A percentile compares a stretch with the other conserved stretches of the same genome.
These are phyloP conservation scores for Masnerella sp. DNA, from an alignment of 2,888 invertebrate species.

Conservation along the genomic window DNA sequence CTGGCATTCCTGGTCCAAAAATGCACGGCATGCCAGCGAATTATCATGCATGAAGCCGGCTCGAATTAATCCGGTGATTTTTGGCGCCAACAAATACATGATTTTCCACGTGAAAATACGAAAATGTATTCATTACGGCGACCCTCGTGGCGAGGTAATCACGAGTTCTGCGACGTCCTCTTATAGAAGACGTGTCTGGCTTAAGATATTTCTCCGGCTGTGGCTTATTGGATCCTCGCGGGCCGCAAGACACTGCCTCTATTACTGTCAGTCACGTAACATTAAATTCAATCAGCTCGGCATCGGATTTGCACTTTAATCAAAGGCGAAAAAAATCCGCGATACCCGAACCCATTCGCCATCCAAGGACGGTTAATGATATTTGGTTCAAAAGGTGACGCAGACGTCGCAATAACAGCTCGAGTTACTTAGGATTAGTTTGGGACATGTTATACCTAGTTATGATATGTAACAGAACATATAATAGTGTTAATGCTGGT, in stretches of 20 bases:
- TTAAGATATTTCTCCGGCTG: slow-evolving; percentile 64
- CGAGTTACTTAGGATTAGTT: too few relatives aligned
- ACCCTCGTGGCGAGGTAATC: slow-evolving; percentile 48
- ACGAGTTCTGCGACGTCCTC: slow-evolving; percentile 58
- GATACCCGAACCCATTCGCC: too few relatives aligned
- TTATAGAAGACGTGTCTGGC: slow-evolving; percentile 67
- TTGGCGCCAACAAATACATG: slow-evolving; percentile 41
- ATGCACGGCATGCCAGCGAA: slow-evolving; percentile 14
- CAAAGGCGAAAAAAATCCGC: slow-evolving; percentile 33
- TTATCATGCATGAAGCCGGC: slow-evolving; percentile 37
- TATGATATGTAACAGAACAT: too few relatives aligned
- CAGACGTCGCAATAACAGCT: too few relatives aligned
- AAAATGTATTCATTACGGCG: slow-evolving; percentile 57
- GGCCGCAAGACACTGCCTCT: slow-evolving; percentile 56
- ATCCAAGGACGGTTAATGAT: too few relatives aligned
- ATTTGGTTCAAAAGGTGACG: too few relatives aligned
- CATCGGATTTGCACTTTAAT: slow-evolving; percentile 56
- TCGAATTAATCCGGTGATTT: slow-evolving; percentile 48
- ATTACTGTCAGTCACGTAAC: slow-evolving; percentile 61
- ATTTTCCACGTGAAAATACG: slow-evolving; percentile 56
- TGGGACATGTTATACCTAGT: too few relatives aligned
- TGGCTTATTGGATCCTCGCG: slow-evolving; percentile 60
- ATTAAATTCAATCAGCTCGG: slow-evolving; percentile 56
- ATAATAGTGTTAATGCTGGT: too few relatives aligned
- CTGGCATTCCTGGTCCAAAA: too few relatives aligned